Percentiles rank a stretch among this genome's conserved stretches.
These are phyloP conservation scores for Baronia brevicornis DNA, from an alignment of 2,888 invertebrate species.

Conservation along the genomic window DNA sequence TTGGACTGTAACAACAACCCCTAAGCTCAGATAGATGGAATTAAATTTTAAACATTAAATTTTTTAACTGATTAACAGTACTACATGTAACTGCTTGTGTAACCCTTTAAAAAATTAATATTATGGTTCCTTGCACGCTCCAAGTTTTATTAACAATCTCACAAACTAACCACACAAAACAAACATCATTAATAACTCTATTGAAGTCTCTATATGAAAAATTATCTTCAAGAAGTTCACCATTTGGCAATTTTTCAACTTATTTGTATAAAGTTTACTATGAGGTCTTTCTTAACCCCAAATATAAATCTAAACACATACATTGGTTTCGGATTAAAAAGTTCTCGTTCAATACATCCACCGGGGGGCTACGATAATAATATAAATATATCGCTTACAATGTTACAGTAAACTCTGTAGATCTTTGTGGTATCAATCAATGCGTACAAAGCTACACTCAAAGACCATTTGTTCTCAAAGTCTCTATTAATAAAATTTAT, in stretches of 20 bases:
- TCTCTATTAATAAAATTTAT: constrained; percentile 11
- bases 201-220: constrained; percentile 29
- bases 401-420: constrained; percentile 54
- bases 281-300: constrained; percentile 29
- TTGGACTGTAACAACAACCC: too few relatives aligned
- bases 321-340: constrained; percentile 45
- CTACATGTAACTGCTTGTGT: too few relatives aligned
- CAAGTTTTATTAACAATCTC: too few relatives aligned
- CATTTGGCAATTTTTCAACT: too few relatives aligned
- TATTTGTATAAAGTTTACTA: constrained; percentile 18
- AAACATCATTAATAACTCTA: constrained; percentile 43
- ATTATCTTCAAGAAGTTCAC: too few relatives aligned
- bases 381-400: constrained; percentile 72
- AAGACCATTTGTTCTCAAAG: constrained; percentile 41
- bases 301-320: constrained; percentile 15
- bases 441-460: constrained; percentile 42
- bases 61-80: too few relatives aligned
- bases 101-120: too few relatives aligned
- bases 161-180: constrained; percentile 25
- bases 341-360: constrained; percentile 40
- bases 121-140: too few relatives aligned
- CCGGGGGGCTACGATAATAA: constrained; percentile 57
- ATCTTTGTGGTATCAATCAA: constrained; percentile 67
- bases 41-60: too few relatives aligned
- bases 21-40: too few relatives aligned